These are phyloP conservation scores for Chaenogobius annularis DNA, from an alignment of 2,113 vertebrate species.

Conservation along the genomic window DNA sequence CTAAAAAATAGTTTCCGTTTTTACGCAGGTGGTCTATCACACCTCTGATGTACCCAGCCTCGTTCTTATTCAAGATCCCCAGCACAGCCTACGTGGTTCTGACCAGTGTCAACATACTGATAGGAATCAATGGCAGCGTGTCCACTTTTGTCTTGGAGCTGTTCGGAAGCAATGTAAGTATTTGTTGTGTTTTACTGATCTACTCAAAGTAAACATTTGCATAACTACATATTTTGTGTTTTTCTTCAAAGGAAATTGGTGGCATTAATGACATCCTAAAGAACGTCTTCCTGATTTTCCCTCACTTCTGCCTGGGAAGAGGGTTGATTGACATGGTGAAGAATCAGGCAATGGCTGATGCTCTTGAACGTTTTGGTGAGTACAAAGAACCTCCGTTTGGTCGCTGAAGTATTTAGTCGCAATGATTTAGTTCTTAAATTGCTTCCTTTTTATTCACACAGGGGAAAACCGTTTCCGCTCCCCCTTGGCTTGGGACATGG, in stretches of 20 bases:
- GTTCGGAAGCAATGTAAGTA: slow-evolving; percentile 90
- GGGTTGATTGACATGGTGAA: slow-evolving; percentile 99
- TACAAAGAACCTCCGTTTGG: background rate
- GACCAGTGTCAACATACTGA: slow-evolving; percentile 96
- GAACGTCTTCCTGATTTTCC: slow-evolving; percentile 97
- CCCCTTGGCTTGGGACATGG: slow-evolving; percentile 95
- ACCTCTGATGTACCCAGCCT: slow-evolving; percentile 98
- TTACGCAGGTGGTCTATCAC: slow-evolving; percentile 94
- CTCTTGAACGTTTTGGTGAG: slow-evolving; percentile 95
- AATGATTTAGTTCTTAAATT: slow-evolving; percentile 12
- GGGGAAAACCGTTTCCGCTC: slow-evolving; percentile 96
- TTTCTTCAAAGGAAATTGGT: slow-evolving; percentile 83
- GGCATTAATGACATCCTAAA: slow-evolving; percentile 97
- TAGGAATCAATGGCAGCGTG: slow-evolving; percentile 96
- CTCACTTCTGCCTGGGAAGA: slow-evolving; percentile 95
- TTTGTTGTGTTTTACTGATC: background rate
- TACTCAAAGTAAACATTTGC: background rate
- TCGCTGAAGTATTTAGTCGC: background rate
- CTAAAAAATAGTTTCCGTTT: slow-evolving; percentile 12
- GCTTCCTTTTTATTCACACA: slow-evolving; percentile 48
- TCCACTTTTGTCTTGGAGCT: slow-evolving; percentile 97
- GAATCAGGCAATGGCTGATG: slow-evolving; percentile 98
- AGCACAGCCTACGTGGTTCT: slow-evolving; percentile 97
- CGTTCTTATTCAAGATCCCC: slow-evolving; percentile 97
- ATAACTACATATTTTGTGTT: background rate